Evolutionary conservation across 1,140 invertebrate genomes (phyloP), one percentile per base, ranked within the genome.

Genomic region (Camponotus vicinus): DNA sequence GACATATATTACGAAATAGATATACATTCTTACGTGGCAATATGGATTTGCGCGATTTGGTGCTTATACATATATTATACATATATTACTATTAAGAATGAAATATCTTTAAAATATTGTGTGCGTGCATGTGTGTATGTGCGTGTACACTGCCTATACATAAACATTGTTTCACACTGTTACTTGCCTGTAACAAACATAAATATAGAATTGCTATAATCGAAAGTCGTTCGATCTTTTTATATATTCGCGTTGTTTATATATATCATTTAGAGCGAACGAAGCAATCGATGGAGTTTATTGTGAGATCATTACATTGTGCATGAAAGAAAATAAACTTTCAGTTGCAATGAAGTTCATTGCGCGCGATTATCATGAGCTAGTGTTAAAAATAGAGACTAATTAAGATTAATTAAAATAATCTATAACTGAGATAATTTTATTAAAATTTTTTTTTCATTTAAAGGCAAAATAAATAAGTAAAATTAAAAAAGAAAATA

Each of bases 71-170:
- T 18, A 15, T 52, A 40, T 87, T 63, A 42, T 49, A 49, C 11
- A 40, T 18, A 15, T 52, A 40, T 18, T 15, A 55, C 2, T 21
- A 7, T 66, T 70, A 59, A 78, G n/a, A 7, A 78, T 70, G 42
- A 63, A 77, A 64, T 52, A 18, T 18, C 15, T 52, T 52, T 18
- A 5, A 52, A 52, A 15, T 52, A 52, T 45, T 49, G 45, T 49
- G 45, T 52, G 49, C 49, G 49, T 52, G 49, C 15, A 52, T 52
- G 49, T 52, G 49, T 52, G 49, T 52, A 52, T 52, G 13, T 52
- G 15, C 13, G 49, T 52, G 15, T 52, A 82, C 87, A 88, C 87
- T 88, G 87, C 87, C 87, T 88, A 78, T 86, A 88, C n/a, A 86
- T 85, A 69, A 63, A 71, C 49, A 57, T 77, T 40, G 37, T 52